A percentile compares a stretch with the other conserved stretches of the same genome.
phyloP scores from a whole-genome alignment of 92 coral and sea anemone genomes.

The Pocillopora grandis region DNA sequence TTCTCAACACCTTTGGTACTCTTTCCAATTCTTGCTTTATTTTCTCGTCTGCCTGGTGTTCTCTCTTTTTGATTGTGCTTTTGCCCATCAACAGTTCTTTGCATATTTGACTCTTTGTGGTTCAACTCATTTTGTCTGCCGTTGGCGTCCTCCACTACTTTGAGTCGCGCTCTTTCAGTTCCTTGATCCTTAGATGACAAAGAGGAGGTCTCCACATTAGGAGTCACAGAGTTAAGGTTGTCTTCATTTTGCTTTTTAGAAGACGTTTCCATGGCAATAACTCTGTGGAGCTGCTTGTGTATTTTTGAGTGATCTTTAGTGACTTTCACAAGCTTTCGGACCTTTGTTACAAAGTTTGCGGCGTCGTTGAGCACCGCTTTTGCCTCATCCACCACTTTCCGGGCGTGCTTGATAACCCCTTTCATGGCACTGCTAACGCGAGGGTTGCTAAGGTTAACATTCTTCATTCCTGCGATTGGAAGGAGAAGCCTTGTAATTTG shows the following conservation, averaged over 20 bases:
- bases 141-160: neutral
- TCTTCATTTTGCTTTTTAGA: neutral
- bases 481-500: constrained; percentile 32
- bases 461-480: constrained; percentile 54
- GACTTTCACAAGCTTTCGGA: constrained; percentile 55
- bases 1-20: neutral
- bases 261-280: constrained; percentile 17
- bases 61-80: neutral
- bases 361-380: constrained; percentile 72
- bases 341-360: constrained; percentile 63
- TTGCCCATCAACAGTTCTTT: neutral
- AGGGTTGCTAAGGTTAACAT: constrained; percentile 52
- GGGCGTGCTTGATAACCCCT: constrained; percentile 60
- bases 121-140: neutral
- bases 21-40: neutral
- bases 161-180: neutral
- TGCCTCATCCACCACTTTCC: constrained; percentile 69
- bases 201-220: neutral
- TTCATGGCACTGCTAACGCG: constrained; percentile 59
- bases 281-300: neutral
- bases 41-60: neutral
- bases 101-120: neutral
- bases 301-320: constrained; percentile 17
- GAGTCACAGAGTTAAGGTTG: neutral
- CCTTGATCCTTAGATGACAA: neutral